Conservation (phyloP, 2,888 invertebrate species). For the Gandaritis pyraliata region DNA sequence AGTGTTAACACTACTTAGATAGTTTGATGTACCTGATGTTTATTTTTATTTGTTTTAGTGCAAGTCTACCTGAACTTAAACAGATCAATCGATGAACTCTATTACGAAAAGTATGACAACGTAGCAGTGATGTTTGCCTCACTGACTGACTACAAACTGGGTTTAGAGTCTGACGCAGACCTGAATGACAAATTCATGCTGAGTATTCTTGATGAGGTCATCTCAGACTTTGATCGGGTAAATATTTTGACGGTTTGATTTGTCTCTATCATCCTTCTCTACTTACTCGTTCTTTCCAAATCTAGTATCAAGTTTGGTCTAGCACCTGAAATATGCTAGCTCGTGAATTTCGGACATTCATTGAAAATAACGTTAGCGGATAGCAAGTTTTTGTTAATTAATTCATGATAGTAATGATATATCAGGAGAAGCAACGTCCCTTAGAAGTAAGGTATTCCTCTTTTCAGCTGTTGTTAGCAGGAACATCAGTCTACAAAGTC, state of each 20-base stretch:
- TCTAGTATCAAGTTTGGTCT: too few relatives aligned
- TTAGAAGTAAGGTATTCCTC: not conserved
- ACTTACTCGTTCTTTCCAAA: too few relatives aligned
- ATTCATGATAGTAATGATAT: too few relatives aligned
- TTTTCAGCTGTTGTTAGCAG: slow-evolving; percentile 86
- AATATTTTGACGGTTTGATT: not conserved
- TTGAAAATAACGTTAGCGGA: too few relatives aligned
- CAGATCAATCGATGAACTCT: slow-evolving; percentile 89
- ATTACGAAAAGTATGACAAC: slow-evolving; percentile 94
- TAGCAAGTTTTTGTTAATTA: too few relatives aligned
- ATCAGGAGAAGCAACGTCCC: too few relatives aligned
- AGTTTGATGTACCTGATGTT: too few relatives aligned
- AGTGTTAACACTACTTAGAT: too few relatives aligned
- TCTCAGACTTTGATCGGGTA: slow-evolving; percentile 96
- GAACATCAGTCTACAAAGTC: slow-evolving; percentile 87
- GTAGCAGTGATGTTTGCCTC: slow-evolving; percentile 99
- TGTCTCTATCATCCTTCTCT: too few relatives aligned
- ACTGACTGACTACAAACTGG: slow-evolving; percentile 91
- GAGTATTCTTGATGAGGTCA: slow-evolving; percentile 93
- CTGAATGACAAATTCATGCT: slow-evolving; percentile 87
- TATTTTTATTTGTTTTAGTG: slow-evolving; percentile 78
- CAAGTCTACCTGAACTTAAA: slow-evolving; percentile 90
- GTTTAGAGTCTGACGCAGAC: slow-evolving; percentile 87
- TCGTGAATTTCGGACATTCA: too few relatives aligned
- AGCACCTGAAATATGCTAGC: too few relatives aligned